Evolutionary conservation across 2,888 invertebrate genomes (phyloP), one percentile per base, ranked within the genome.

Genomic region (Mantis religiosa): DNA sequence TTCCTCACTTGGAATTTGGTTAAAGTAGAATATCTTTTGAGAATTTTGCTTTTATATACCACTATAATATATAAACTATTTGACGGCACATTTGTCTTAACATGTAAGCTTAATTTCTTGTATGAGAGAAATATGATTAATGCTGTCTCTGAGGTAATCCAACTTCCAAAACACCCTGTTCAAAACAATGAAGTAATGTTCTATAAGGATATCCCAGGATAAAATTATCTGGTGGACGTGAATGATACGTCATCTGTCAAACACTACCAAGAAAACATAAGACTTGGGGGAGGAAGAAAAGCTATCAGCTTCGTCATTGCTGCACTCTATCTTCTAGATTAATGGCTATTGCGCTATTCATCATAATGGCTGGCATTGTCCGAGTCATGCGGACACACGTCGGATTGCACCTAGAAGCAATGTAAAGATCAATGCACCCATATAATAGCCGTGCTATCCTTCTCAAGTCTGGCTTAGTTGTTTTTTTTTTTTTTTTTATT

Each of bases 291-390:
- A 41, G 71, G 20, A 28, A 27, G n/a, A 85, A 85, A 54, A 86
- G 28, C 81, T 86, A 86, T 86, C 86, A 81, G 86, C 28, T 81
- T 28, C 71, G 30, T 28, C 81, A 30, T 81, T 86, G 71, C 28
- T 86, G 86, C 86, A 81, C 86, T 86, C 86, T 86, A 81, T 86
- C 86, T 71, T 28, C 27, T 54, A 86, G 86, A 86, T 86, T 86
- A 86, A 86, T 86, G 86, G 81, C 71, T 86, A 86, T 71, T 86
- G 86, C 54, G 86, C 86, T 86, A 86, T 86, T 81, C 86, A 86
- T 86, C 86, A 86, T 81, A 71, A 20, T 20, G 54, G 0, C 54
- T 71, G 4, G 25, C 25, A 71, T 71, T 71, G 54, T 71, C 54
- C 54, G 54, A 71, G 54, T 71, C 54, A 20, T 25, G 3, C 54